Evolutionary conservation across 2,113 vertebrate species (phyloP), one percentile per base, ranked within the genome.

Genomic region (Siniperca chuatsi): DNA sequence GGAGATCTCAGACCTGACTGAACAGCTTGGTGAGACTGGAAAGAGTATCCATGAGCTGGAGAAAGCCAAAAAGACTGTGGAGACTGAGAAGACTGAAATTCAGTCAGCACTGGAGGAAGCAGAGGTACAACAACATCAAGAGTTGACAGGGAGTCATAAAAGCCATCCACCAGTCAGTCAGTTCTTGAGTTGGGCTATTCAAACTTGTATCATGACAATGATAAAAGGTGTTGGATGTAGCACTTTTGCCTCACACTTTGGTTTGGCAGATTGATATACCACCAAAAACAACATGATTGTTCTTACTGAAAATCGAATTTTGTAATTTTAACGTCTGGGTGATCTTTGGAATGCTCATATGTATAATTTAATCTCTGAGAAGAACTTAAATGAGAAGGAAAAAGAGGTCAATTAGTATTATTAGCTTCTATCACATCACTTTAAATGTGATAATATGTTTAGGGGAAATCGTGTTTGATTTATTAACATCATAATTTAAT

Each of bases 1-100:
- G 90, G 90, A 92, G 74, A 90, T 92, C 71, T 87, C 90, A 6
- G 90, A 92, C 61, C 76, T 92, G 69, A 90, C 90, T 87, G 90
- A 92, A 76, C 90, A 92, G 76, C 70, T 92, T 73, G 90, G 88
- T 18, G 90, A 92, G 37, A 90, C 69, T 50, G 89, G 86, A 79
- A 90, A 90, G 75, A 82, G 23, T 15, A 84, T 90, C 46, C 89
- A 90, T 68, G 89, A 90, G 75, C 78, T 90, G 71, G 89, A 90
- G 62, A 90, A 87, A 25, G n/a, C 76, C 11, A 91, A 91, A 62
- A 91, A 91, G 67, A 82, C 85, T 11, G 83, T 82, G 33, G 90
- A 90, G 62, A 84, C 69, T 50, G 90, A 92, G 65, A 92, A 92
- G 54, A 0, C 48, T 67, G 90, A 92, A 55, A 89, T 92, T 48